Base-by-base conservation (phyloP, 2,888 invertebrate genomes). In the Neocrepidodera transversa region DNA sequence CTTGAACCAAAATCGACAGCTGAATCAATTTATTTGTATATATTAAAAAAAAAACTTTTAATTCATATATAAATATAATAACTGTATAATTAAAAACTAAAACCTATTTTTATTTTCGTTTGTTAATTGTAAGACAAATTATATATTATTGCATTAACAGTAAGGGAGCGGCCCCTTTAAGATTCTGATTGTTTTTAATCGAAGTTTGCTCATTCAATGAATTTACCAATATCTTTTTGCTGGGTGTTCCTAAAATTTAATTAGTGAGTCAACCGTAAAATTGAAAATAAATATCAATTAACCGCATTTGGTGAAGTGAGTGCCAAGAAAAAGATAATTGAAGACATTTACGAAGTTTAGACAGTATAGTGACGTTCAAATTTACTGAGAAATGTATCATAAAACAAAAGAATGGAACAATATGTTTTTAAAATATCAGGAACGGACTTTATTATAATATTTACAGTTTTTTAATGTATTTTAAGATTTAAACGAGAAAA, bases 151-250 rank as follows among this genome's bases (percentile, higher is more conserved):
- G n/a, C n/a, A n/a, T n/a, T 52, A 26, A 40, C 38, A 49, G 52
- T 26, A 63, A 63, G 65, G n/a, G 65, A 49, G 65, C 56, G 66
- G 43, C 56, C 59, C 60, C 58, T 61, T 64, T 61, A 61, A 61
- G 57, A 62, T 60, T 60, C 50, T 62, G 65, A 62, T 65, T 62
- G 62, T 60, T 65, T 62, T 60, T 56, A 55, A 62, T 65, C 53
- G 16, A n/a, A 32, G 11, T 45, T 47, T 45, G 36, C 54, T 54
- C 26, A 32, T 54, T 45, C 45, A 54, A 45, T 36, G 14, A 50
- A 23, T 50, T 50, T 50, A 36, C 36, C n/a, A n/a, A n/a, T 50
- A 6, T 11, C 17, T 28, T 47, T 20, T 23, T 11, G 7, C 14
- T 14, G 36, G n/a, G 20, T 20, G 3, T 23, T 50, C 36, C 20